phyloP scores from a whole-genome alignment of 1,140 invertebrate genomes.

The Portunus trituberculatus region DNA sequence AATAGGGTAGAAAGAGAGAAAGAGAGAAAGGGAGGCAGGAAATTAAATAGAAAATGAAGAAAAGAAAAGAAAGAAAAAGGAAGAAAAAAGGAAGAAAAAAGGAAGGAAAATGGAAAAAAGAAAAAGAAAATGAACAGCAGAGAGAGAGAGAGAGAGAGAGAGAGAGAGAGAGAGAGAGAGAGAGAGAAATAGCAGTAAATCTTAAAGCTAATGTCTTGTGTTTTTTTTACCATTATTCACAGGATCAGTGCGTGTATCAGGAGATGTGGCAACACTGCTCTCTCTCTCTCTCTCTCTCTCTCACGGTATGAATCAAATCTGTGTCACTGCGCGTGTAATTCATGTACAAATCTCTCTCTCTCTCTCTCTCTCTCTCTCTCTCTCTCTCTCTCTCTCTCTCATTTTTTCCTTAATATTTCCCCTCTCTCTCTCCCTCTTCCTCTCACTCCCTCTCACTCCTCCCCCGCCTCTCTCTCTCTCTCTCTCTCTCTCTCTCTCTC shows the following conservation, averaged over 20 bases:
- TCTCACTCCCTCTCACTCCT: conserved; percentile 22
- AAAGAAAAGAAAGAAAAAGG: not conserved
- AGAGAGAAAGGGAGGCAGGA: not conserved
- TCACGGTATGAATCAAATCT: not conserved
- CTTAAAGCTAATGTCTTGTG: no score
- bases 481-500: conserved; percentile 26
- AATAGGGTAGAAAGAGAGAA: not conserved
- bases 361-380: not conserved
- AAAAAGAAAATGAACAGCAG: not conserved
- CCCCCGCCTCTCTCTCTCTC: conserved; percentile 18
- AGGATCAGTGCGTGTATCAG: not conserved
- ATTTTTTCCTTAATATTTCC: not conserved
- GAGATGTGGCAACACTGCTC: not conserved
- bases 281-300: not conserved
- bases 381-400: not conserved
- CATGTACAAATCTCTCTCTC: not conserved
- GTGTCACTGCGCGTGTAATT: not conserved
- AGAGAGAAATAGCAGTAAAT: no score
- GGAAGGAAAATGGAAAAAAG: not conserved
- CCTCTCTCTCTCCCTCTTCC: not conserved
- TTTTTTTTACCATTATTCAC: no score
- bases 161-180: not conserved
- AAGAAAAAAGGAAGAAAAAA: not conserved
- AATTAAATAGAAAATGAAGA: no score
- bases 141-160: not conserved